A percentile compares a stretch with the other conserved stretches of the same genome.
These are phyloP conservation scores for Oostethus manadensis DNA, from an alignment of 2,113 vertebrate genomes.

Conservation along the genomic window DNA sequence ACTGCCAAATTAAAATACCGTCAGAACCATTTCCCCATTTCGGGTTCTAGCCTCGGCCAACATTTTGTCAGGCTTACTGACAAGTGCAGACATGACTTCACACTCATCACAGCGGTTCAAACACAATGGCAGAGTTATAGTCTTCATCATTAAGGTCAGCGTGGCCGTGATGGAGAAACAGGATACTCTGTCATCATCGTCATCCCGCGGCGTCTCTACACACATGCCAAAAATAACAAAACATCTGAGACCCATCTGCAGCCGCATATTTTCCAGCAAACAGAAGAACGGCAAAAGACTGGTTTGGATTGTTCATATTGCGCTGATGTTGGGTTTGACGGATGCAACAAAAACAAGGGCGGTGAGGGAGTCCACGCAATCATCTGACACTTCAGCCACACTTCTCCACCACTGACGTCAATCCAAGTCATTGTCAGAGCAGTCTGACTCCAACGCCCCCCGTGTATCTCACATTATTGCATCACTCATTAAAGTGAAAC, in stretches of 20 bases:
- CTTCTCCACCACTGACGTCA: conserved; percentile 63
- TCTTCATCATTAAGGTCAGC: conserved; percentile 70
- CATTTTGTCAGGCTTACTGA: conserved; percentile 1
- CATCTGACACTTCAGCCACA: conserved; percentile 51
- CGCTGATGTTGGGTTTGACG: background rate
- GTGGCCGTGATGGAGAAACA: conserved; percentile 57
- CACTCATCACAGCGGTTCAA: conserved; percentile 51
- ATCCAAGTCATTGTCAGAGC: conserved; percentile 61
- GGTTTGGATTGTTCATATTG: background rate
- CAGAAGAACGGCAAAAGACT: background rate
- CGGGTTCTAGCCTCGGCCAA: background rate
- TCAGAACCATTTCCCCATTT: conserved; percentile 13
- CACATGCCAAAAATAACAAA: conserved; percentile 27
- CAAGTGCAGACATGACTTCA: conserved; percentile 35
- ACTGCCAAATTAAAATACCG: background rate
- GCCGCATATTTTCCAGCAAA: background rate
- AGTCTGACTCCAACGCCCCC: conserved; percentile 41
- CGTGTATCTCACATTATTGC: conserved; percentile 25
- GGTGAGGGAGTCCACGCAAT: conserved; percentile 18
- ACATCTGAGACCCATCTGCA: background rate
- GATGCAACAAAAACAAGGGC: conserved; percentile 13
- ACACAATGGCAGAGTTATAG: conserved; percentile 69
- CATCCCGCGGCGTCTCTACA: conserved; percentile 32
- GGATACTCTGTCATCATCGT: conserved; percentile 65
- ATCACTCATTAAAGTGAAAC: conserved; percentile 37